phyloP scores from a whole-genome alignment of 2,113 vertebrate genomes.

The Vireo altiloquus region DNA sequence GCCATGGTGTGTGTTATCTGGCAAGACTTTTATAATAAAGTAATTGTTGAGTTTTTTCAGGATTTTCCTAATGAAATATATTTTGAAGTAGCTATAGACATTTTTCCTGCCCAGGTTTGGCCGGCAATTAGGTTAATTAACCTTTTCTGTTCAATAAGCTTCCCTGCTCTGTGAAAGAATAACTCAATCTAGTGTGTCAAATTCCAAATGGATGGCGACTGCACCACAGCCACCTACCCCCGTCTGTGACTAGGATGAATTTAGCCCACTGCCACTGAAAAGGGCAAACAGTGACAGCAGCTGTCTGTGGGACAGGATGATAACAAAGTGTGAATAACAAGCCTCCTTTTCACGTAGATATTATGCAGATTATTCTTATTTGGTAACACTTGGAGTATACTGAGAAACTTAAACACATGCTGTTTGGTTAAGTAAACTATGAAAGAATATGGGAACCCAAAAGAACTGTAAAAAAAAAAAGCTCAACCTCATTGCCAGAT shows the following conservation, averaged over 20 bases:
- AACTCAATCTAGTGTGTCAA: not conserved
- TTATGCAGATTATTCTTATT: slow-evolving; percentile 59
- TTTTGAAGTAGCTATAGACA: not conserved
- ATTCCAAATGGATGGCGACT: not conserved
- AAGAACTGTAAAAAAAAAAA: not conserved
- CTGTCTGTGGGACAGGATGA: slow-evolving; percentile 55
- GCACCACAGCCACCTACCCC: not conserved
- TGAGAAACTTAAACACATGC: slow-evolving; percentile 39
- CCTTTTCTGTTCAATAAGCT: not conserved
- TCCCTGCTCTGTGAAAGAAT: not conserved
- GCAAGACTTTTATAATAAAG: not conserved
- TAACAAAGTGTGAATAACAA: slow-evolving; percentile 56
- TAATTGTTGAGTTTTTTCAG: not conserved
- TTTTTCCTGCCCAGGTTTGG: not conserved
- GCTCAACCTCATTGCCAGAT: slow-evolving; percentile 21
- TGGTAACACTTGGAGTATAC: slow-evolving; percentile 15
- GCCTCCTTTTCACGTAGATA: slow-evolving; percentile 12
- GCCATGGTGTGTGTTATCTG: rapidly evolving
- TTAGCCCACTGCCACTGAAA: slow-evolving; percentile 53
- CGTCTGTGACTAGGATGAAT: not conserved
- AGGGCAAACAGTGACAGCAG: slow-evolving; percentile 57
- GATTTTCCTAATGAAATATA: not conserved
- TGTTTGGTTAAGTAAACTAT: slow-evolving; percentile 32
- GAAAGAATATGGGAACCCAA: slow-evolving; percentile 32
- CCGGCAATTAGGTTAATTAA: not conserved